phyloP scores from a whole-genome alignment of 35 echinoderm and acorn worm genomes.

The Lytechinus variegatus region DNA sequence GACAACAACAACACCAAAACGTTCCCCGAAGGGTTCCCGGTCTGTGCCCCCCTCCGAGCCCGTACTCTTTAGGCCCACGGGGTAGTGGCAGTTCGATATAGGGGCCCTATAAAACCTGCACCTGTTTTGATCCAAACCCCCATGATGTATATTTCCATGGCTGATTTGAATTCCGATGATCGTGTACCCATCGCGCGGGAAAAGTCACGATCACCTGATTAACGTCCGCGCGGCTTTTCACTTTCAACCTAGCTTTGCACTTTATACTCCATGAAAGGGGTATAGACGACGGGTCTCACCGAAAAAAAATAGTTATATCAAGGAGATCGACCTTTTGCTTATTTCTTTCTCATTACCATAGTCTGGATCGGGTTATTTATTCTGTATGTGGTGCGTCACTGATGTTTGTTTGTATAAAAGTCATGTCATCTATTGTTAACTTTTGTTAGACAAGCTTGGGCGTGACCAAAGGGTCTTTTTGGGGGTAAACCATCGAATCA shows the following conservation, averaged over 20 bases:
- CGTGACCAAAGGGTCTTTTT: neutral
- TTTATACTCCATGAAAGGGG: neutral
- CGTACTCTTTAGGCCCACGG: neutral
- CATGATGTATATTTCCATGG: slow-evolving; percentile 30
- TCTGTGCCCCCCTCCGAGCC: slow-evolving; percentile 3
- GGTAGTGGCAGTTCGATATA: neutral
- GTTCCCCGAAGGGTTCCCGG: neutral
- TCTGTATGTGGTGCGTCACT: neutral
- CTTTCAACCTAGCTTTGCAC: slow-evolving; percentile 7
- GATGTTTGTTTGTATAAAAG: slow-evolving; percentile 4
- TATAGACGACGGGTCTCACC: neutral
- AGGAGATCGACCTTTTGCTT: neutral
- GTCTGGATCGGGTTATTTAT: neutral
- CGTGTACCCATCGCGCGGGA: neutral
- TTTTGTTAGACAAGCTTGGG: neutral
- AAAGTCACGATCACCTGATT: slow-evolving; percentile 47
- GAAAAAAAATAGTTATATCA: neutral
- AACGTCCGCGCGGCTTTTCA: slow-evolving; percentile 4
- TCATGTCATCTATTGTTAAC: neutral
- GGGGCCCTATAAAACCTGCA: neutral
- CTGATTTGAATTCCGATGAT: slow-evolving; percentile 29
- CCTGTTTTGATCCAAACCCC: slow-evolving; percentile 27
- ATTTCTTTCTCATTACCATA: neutral
- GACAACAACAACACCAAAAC: slow-evolving; percentile 11
- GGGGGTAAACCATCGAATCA: neutral